Evolutionary conservation across 2,888 invertebrate species (phyloP).

Genomic region (Hyles lineata): DNA sequence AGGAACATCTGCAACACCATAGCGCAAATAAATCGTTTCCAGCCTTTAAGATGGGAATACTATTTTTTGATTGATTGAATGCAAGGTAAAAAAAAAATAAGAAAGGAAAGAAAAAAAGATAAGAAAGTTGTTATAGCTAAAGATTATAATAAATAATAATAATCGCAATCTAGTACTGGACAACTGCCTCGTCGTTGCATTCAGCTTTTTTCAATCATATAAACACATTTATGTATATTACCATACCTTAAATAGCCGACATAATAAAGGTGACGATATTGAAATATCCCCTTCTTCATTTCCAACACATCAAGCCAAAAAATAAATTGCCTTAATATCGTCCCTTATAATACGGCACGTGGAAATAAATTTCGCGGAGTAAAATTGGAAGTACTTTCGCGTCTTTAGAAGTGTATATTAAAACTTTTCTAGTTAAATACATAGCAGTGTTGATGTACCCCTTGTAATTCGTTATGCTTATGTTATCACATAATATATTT

Average conservation of each 20-base stretch:
- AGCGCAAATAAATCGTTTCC: too few relatives aligned
- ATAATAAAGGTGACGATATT: background rate
- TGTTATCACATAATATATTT: background rate
- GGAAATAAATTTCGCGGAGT: background rate
- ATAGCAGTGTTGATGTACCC: background rate
- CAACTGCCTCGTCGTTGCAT: too few relatives aligned
- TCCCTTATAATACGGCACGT: background rate
- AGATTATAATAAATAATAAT: background rate
- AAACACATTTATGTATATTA: too few relatives aligned
- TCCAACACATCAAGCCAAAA: background rate
- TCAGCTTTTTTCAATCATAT: too few relatives aligned
- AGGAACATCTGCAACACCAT: too few relatives aligned
- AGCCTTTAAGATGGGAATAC: too few relatives aligned
- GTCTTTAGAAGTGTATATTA: constrained; percentile 11
- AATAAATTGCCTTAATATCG: background rate
- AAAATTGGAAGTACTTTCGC: constrained; percentile 23
- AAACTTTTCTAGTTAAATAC: constrained; percentile 30
- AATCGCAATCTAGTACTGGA: background rate
- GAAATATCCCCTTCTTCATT: background rate
- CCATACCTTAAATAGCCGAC: too few relatives aligned
- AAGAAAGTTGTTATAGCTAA: too few relatives aligned
- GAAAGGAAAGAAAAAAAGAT: too few relatives aligned
- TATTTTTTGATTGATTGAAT: too few relatives aligned
- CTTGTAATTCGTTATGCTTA: background rate
- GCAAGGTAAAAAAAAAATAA: too few relatives aligned